A percentile compares a stretch with the other conserved stretches of the same genome.
Evolutionary conservation across 2,888 invertebrate genomes (phyloP).

Genomic region (Eilema griseolum): DNA sequence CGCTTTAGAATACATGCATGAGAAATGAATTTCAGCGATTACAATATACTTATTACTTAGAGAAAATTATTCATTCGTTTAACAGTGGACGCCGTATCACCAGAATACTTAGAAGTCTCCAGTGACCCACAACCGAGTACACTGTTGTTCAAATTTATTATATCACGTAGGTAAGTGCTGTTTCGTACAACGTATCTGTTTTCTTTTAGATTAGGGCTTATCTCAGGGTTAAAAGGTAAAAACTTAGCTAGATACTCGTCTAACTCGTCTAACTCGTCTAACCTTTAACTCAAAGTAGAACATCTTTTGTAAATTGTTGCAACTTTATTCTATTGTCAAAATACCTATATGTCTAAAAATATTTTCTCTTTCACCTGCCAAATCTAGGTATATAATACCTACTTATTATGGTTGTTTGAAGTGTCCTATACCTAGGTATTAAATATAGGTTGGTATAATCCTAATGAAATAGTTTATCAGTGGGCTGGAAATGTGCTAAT

Average conservation of each 20-base stretch:
- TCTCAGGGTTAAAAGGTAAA: not conserved
- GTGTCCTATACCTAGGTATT: not conserved
- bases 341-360: too few species aligned
- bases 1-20: constrained; percentile 16
- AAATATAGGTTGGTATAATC: constrained; percentile 30
- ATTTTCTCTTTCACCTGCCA: too few species aligned
- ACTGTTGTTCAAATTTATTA: not conserved
- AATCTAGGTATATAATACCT: not conserved
- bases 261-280: too few species aligned
- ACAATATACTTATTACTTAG: constrained; percentile 1
- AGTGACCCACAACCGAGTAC: not conserved
- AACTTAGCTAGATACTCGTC: too few species aligned
- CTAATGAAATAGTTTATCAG: constrained; percentile 50
- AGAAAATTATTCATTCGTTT: constrained; percentile 9
- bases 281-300: not conserved
- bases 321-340: too few species aligned
- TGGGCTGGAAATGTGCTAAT: constrained; percentile 44
- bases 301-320: too few species aligned
- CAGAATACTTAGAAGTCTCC: not conserved
- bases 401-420: not conserved
- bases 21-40: constrained; percentile 7
- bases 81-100: not conserved
- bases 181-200: not conserved
- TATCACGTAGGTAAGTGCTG: not conserved
- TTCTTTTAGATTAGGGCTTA: too few species aligned